Evolutionary conservation across 2,797 vertebrate genomes (phyloP).

Genomic region (Takifugu ocellatus): DNA sequence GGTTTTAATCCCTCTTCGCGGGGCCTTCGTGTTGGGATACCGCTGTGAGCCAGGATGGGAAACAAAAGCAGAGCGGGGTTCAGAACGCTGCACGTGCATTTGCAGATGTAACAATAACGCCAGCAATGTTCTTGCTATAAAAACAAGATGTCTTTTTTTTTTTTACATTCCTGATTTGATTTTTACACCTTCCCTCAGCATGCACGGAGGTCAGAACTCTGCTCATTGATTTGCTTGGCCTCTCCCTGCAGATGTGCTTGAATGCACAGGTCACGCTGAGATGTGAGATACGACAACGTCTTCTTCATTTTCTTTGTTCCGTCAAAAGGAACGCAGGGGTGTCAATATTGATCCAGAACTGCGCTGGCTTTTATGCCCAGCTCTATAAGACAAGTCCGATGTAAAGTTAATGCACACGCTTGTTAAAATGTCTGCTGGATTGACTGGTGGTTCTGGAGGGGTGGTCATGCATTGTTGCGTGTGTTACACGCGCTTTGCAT

Average conservation of each 20-base stretch:
- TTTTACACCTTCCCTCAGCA: slow-evolving; percentile 11
- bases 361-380: slow-evolving; percentile 47
- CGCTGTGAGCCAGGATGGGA: slow-evolving; percentile 19
- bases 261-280: slow-evolving; percentile 16
- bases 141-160: no score
- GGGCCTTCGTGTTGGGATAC: slow-evolving; percentile 12
- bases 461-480: background rate
- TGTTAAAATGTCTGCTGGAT: slow-evolving; percentile 35
- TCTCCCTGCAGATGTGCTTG: slow-evolving; percentile 32
- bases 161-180: slow-evolving; percentile 23
- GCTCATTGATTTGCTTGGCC: slow-evolving; percentile 41
- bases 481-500: background rate
- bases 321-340: slow-evolving; percentile 42
- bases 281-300: slow-evolving; percentile 27
- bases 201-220: slow-evolving; percentile 31
- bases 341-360: slow-evolving; percentile 55
- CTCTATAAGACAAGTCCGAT: slow-evolving; percentile 42
- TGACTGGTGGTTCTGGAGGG: background rate
- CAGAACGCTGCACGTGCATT: background rate
- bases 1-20: slow-evolving; percentile 23
- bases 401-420: slow-evolving; percentile 31
- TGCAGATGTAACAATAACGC: slow-evolving; percentile 8
- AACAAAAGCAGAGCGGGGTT: slow-evolving; percentile 27
- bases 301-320: slow-evolving; percentile 5
- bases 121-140: background rate